A percentile compares a stretch with the other conserved stretches of the same genome.
Conservation (phyloP, 2,113 vertebrate species). For the Numida meleagris region DNA sequence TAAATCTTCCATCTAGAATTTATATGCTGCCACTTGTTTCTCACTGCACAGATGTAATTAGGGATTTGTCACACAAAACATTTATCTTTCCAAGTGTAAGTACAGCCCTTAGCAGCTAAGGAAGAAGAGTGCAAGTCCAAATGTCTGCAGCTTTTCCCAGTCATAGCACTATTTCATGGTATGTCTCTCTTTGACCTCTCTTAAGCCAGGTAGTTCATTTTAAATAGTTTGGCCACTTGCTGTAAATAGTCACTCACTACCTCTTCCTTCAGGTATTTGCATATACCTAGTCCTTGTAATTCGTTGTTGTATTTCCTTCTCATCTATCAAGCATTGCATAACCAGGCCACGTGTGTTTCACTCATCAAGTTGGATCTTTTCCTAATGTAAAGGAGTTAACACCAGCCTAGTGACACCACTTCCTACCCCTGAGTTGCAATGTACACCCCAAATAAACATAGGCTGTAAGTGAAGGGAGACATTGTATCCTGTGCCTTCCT, state of each 20-base stretch:
- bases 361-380: background rate
- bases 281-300: constrained; percentile 1
- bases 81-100: background rate
- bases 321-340: background rate
- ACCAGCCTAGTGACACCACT: background rate
- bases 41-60: background rate
- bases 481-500: background rate
- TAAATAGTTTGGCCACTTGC: background rate
- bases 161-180: background rate
- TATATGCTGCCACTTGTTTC: background rate
- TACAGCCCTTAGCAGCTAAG: background rate
- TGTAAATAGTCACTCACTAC: background rate
- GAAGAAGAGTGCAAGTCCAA: background rate
- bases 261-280: constrained; percentile 59
- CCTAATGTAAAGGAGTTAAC: background rate
- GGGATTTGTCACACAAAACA: background rate
- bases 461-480: background rate
- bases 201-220: background rate
- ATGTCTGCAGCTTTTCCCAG: background rate
- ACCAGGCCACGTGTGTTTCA: background rate
- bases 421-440: background rate
- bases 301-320: background rate
- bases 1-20: background rate
- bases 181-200: background rate
- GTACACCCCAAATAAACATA: background rate